A percentile compares a stretch with the other conserved stretches of the same genome.
These are phyloP conservation scores for Trichomycterus rosablanca DNA, from an alignment of 2,113 vertebrate genomes.

Conservation along the genomic window DNA sequence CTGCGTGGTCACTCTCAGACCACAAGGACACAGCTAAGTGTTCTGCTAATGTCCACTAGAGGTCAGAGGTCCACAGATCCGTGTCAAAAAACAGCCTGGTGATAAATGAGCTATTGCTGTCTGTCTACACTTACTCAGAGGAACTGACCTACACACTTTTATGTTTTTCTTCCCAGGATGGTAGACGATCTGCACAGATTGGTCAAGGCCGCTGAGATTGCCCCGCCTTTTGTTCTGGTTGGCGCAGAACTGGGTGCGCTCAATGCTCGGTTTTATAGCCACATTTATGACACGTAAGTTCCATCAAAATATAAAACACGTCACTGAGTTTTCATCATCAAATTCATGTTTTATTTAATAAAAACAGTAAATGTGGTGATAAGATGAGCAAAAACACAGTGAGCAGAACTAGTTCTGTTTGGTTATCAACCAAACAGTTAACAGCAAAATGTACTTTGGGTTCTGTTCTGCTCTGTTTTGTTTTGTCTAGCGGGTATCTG, in stretches of 20 bases:
- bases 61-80: slow-evolving; percentile 2
- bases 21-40: slow-evolving; percentile 12
- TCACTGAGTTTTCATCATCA: too few relatives aligned
- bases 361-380: too few relatives aligned
- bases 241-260: slow-evolving; percentile 72
- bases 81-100: neutral
- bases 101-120: slow-evolving; percentile 20
- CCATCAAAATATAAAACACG: too few relatives aligned
- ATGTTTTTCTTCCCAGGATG: slow-evolving; percentile 60
- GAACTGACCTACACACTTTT: neutral
- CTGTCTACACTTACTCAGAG: neutral
- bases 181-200: slow-evolving; percentile 75
- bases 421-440: too few relatives aligned
- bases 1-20: neutral
- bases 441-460: too few relatives aligned
- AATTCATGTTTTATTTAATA: too few relatives aligned
- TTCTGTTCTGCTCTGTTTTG: too few relatives aligned
- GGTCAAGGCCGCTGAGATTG: slow-evolving; percentile 62
- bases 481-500: too few relatives aligned
- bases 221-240: slow-evolving; percentile 68
- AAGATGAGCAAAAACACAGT: too few relatives aligned
- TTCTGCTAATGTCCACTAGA: neutral
- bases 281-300: slow-evolving; percentile 72
- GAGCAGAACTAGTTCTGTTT: too few relatives aligned
- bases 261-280: slow-evolving; percentile 72